phyloP scores from a whole-genome alignment of 2,888 invertebrate genomes.

The Falcaria lacertinaria region DNA sequence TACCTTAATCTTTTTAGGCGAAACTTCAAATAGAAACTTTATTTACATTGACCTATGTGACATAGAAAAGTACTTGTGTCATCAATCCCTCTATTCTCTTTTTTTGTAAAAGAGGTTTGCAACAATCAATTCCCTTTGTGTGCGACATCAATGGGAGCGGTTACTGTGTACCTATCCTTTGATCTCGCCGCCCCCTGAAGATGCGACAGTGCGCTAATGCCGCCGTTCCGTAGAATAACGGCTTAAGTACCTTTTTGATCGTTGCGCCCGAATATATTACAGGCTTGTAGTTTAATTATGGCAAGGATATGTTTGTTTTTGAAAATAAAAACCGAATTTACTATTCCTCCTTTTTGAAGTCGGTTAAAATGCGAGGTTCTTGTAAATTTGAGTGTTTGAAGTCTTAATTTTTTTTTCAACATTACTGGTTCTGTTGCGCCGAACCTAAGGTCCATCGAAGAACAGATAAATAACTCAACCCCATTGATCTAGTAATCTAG shows the following conservation, averaged over 20 bases:
- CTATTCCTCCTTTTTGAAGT: no score
- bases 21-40: not conserved
- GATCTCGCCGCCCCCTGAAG: conserved; percentile 78
- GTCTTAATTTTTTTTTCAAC: no score
- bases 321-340: no score
- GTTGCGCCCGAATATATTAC: not conserved
- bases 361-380: no score
- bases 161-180: conserved; percentile 77
- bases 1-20: no score
- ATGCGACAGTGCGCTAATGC: conserved; percentile 77
- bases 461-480: no score
- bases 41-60: conserved; percentile 21
- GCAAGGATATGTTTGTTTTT: no score
- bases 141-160: conserved; percentile 77
- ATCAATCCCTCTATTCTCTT: conserved; percentile 57
- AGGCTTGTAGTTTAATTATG: not conserved
- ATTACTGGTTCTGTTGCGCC: no score
- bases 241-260: conserved; percentile 42
- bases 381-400: no score
- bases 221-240: conserved; percentile 50
- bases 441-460: no score
- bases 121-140: conserved; percentile 79
- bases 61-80: conserved; percentile 58
- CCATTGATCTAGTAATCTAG: no score
- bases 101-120: conserved; percentile 68